Conservation (phyloP, 2,113 vertebrate species). For the Erythrocebus patas region DNA sequence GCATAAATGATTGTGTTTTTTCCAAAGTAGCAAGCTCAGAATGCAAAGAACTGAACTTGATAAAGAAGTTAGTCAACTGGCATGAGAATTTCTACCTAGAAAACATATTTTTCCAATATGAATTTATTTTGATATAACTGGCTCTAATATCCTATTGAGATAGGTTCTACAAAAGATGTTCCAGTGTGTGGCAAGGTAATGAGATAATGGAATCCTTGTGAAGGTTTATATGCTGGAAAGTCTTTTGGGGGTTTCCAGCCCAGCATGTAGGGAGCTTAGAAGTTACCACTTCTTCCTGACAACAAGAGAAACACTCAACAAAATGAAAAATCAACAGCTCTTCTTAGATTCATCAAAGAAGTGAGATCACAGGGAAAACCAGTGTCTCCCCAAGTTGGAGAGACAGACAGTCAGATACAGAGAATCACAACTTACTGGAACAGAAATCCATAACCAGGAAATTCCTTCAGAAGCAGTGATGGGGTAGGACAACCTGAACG, state of each 20-base stretch:
- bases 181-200: neutral
- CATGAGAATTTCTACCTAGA: constrained; percentile 23
- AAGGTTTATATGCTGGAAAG: neutral
- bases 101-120: neutral
- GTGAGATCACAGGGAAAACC: neutral
- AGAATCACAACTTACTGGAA: neutral
- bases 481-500: neutral
- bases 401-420: neutral
- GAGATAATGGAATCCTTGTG: neutral
- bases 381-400: neutral
- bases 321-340: neutral
- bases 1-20: constrained; percentile 3
- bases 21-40: neutral
- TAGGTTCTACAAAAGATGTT: neutral
- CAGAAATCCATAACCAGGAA: neutral
- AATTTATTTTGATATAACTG: constrained; percentile 6
- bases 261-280: neutral
- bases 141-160: neutral
- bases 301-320: neutral
- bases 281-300: neutral
- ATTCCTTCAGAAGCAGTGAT: neutral
- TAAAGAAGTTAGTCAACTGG: neutral
- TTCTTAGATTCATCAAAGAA: neutral
- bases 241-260: neutral
- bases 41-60: neutral